phyloP scores from a whole-genome alignment of 2,113 vertebrate species.

The Saccopteryx bilineata region DNA sequence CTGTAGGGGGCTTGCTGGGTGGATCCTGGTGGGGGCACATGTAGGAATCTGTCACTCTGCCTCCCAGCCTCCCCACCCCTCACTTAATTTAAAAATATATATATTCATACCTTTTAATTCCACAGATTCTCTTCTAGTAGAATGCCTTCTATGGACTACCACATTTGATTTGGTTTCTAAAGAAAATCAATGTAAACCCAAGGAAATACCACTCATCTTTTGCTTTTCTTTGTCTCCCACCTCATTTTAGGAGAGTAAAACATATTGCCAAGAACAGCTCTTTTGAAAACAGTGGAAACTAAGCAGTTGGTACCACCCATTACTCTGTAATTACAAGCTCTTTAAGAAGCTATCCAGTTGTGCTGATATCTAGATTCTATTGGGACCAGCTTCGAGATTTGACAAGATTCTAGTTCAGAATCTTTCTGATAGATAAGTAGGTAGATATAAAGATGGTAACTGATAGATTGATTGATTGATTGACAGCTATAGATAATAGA shows the following conservation, averaged over 20 bases:
- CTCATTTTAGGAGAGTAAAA: constrained; percentile 57
- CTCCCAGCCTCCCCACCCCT: no score
- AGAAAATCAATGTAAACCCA: constrained; percentile 5
- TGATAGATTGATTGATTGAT: neutral
- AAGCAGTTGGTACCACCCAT: constrained; percentile 67
- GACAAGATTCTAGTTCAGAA: constrained; percentile 17
- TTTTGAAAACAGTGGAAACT: constrained; percentile 18
- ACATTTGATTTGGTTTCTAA: constrained; percentile 56
- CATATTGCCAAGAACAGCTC: constrained; percentile 59
- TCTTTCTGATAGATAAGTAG: neutral
- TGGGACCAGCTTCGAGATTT: neutral
- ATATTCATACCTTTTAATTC: constrained; percentile 17
- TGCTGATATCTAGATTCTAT: neutral
- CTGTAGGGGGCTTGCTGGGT: no score
- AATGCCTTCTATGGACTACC: neutral
- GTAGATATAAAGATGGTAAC: neutral
- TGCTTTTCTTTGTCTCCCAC: constrained; percentile 71
- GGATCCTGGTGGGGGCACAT: no score
- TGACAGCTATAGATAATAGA: neutral
- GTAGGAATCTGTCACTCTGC: no score
- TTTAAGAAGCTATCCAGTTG: neutral
- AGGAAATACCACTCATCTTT: neutral
- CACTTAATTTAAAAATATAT: no score
- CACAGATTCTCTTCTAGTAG: neutral
- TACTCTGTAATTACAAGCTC: constrained; percentile 27